A percentile compares a stretch with the other conserved stretches of the same genome.
These are phyloP conservation scores for Mythimna ferrago DNA, from an alignment of 2,888 invertebrate species.

Conservation along the genomic window DNA sequence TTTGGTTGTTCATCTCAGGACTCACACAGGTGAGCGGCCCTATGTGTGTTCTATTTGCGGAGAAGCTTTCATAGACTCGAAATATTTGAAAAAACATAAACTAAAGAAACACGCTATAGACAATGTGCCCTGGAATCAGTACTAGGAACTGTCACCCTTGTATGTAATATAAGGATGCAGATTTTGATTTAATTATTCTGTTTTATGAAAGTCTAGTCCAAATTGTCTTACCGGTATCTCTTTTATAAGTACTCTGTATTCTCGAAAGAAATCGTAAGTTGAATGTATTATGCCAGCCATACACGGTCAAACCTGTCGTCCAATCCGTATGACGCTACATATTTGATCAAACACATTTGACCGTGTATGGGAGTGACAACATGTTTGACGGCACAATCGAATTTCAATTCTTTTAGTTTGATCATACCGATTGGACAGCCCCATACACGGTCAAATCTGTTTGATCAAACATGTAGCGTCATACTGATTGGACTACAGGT, in stretches of 20 bases:
- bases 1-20: conserved; percentile 87
- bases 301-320: no score
- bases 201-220: conserved; percentile 21
- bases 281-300: no score
- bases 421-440: no score
- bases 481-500: no score
- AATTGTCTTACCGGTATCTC: conserved; percentile 16
- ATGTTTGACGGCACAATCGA: no score
- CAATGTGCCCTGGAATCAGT: conserved; percentile 86
- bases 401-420: no score
- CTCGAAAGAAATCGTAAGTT: no score
- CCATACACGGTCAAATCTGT: no score
- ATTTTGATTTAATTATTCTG: background rate
- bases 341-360: no score
- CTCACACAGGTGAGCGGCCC: conserved; percentile 89
- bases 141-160: conserved; percentile 59
- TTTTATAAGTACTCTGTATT: background rate
- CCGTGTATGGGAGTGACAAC: no score
- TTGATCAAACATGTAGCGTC: no score
- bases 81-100: conserved; percentile 89
- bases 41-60: conserved; percentile 86
- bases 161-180: conserved; percentile 33
- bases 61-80: conserved; percentile 89
- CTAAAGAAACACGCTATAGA: conserved; percentile 85
- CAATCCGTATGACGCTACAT: no score